These are phyloP conservation scores for Drosophila ustulata DNA, from an alignment of 2,888 invertebrate species.

Conservation along the genomic window DNA sequence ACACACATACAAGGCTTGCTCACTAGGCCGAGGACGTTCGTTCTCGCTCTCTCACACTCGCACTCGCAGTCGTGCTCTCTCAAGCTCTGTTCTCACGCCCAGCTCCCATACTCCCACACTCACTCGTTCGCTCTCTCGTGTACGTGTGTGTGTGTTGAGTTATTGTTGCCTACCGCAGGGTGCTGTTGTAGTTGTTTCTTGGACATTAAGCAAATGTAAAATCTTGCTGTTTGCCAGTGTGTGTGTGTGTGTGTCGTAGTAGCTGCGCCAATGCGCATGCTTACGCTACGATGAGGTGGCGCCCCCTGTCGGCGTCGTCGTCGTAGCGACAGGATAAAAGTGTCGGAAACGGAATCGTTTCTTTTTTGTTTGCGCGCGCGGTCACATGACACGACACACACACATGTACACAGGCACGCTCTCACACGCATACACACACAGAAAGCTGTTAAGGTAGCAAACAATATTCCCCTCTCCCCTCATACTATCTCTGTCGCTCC, in stretches of 20 bases:
- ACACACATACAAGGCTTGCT: slow-evolving; percentile 19
- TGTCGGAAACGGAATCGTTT: slow-evolving; percentile 40
- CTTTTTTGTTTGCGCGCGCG: slow-evolving; percentile 74
- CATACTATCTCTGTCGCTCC: no score
- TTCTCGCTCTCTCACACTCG: slow-evolving; percentile 8
- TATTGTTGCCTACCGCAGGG: slow-evolving; percentile 54
- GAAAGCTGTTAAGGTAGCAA: slow-evolving; percentile 78
- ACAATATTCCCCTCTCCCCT: slow-evolving; percentile 25
- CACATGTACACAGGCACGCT: slow-evolving; percentile 29
- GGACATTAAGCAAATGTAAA: slow-evolving; percentile 21
- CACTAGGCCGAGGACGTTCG: slow-evolving; percentile 54
- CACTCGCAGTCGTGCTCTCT: slow-evolving; percentile 26
- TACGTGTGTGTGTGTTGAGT: neutral
- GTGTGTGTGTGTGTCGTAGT: slow-evolving; percentile 16
- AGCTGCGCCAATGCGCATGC: slow-evolving; percentile 64
- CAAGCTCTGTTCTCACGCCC: slow-evolving; percentile 19
- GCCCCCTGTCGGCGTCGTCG: slow-evolving; percentile 29
- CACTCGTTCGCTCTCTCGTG: slow-evolving; percentile 4
- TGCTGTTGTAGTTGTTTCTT: slow-evolving; percentile 15
- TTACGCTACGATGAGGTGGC: slow-evolving; percentile 64
- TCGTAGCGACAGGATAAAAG: slow-evolving; percentile 39
- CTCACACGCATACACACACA: slow-evolving; percentile 33
- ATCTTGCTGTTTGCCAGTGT: neutral
- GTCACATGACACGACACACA: slow-evolving; percentile 73
- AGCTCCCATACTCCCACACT: slow-evolving; percentile 5